phyloP scores from a whole-genome alignment of 2,888 invertebrate species.

The Octonoba sinensis region DNA sequence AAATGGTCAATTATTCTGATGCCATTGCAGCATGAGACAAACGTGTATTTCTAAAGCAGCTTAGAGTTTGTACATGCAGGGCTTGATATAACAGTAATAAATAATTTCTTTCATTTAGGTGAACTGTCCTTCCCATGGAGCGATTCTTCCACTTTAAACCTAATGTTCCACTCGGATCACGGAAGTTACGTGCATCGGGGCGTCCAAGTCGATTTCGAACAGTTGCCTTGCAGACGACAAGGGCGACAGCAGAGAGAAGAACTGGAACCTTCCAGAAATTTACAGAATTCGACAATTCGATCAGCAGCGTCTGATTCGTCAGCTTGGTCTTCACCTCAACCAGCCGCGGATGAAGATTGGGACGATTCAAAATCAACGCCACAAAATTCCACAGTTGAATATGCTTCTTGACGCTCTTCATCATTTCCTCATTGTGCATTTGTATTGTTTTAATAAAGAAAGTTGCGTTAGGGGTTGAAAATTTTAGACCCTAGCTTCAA shows the following conservation, averaged over 20 bases:
- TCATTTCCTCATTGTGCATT: too few relatives aligned
- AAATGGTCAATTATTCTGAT: too few relatives aligned
- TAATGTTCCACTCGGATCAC: conserved; percentile 58
- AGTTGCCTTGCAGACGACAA: conserved; percentile 45
- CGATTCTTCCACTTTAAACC: conserved; percentile 42
- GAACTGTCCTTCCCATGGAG: conserved; percentile 51
- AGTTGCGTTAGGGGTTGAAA: too few relatives aligned
- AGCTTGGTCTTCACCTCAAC: conserved; percentile 15
- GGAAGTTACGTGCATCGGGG: conserved; percentile 51
- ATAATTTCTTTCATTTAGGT: conserved; percentile 16
- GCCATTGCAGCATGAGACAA: too few relatives aligned
- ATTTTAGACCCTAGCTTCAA: too few relatives aligned
- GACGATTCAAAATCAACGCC: conserved; percentile 50
- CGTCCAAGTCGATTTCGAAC: conserved; percentile 49
- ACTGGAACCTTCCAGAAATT: conserved; percentile 16
- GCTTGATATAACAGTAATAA: too few relatives aligned
- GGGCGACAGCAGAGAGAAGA: conserved; percentile 38
- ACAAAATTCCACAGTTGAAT: conserved; percentile 46
- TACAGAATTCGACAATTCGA: conserved; percentile 19
- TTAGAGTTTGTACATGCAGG: too few relatives aligned
- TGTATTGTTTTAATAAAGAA: too few relatives aligned
- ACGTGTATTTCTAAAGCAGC: too few relatives aligned
- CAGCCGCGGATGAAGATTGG: conserved; percentile 42
- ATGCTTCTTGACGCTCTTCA: conserved; percentile 15
- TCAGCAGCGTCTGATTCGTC: conserved; percentile 21